These are phyloP conservation scores for Steinernema khuongi DNA, from an alignment of 1,140 invertebrate species.

Conservation along the genomic window DNA sequence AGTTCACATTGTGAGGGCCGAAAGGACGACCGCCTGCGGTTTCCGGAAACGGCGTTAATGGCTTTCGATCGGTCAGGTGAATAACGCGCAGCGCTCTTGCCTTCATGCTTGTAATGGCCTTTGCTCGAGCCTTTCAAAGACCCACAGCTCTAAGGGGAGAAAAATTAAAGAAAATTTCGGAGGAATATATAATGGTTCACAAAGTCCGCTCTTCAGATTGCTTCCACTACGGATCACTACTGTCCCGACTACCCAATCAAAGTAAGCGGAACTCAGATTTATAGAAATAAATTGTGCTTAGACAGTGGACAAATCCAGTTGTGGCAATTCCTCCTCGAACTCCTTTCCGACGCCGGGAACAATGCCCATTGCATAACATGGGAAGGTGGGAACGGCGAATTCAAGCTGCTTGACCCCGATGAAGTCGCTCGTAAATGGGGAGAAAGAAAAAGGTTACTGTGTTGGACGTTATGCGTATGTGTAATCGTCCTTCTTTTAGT, in stretches of 20 bases:
- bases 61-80: conserved; percentile 16
- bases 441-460: conserved; percentile 72
- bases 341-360: conserved; percentile 76
- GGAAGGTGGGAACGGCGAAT: conserved; percentile 70
- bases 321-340: conserved; percentile 95
- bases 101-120: conserved; percentile 11
- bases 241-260: conserved; percentile 23
- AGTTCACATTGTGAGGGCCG: background rate
- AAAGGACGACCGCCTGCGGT: conserved; percentile 8
- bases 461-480: background rate
- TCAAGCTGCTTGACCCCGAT: conserved; percentile 82
- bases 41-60: conserved; percentile 12
- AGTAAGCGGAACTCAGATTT: conserved; percentile 13
- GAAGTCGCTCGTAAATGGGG: conserved; percentile 95
- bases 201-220: conserved; percentile 29
- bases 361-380: conserved; percentile 84
- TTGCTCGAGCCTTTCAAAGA: background rate
- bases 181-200: background rate
- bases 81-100: conserved; percentile 2
- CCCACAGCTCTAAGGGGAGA: background rate
- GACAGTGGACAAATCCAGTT: conserved; percentile 83
- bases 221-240: conserved; percentile 28
- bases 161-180: conserved; percentile 8
- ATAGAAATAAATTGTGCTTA: conserved; percentile 11
- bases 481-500: conserved; percentile 61